Evolutionary conservation across 2,113 vertebrate genomes (phyloP), one percentile per base, ranked within the genome.

Genomic region (Ctenodactylus gundi): DNA sequence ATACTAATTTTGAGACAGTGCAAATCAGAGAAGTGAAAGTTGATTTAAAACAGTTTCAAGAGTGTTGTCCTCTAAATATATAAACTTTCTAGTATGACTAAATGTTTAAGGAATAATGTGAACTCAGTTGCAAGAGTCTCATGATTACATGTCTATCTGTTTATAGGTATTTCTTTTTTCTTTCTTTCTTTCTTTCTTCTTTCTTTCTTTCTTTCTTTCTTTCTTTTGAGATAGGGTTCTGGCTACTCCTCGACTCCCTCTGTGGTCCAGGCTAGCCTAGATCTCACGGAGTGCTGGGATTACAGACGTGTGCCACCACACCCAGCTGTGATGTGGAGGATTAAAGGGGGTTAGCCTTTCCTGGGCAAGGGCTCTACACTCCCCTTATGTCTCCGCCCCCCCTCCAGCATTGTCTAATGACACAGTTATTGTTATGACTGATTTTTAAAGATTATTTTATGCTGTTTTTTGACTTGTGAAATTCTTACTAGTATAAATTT

Each of bases 11-110:
- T 15, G 41, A 62, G 60, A 58, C 23, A 77, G 60, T 78, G 76
- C 49, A 78, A 51, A 39, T 88, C 27, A 75, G 72, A 46, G 15
- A 82, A 44, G 29, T 91, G 57, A 85, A 83, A 44, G 34, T 81
- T 81, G 55, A 76, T 82, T 55, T 90, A 58, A 89, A n/a, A n/a
- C n/a, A n/a, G 80, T 78, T 91, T 60, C 78, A 91, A 75, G 68
- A 95, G 46, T 72, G 27, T 91, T 88, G 51, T 27, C 64, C 85
- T 95, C 14, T 96, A 96, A 97, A 91, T 97, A 86, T 67, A 18
- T 44, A 91, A 85, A 62, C 67, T 72, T 46, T 83, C 89, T 68
- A 10, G 7, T 41, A 31, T 91, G 10, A 58, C 72, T 89, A 88
- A 94, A 93, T 75, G 17, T 97, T 97, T 90, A 1, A 0, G 81